Evolutionary conservation across 2,797 vertebrate genomes (phyloP).

Genomic region (Artibeus lituratus): DNA sequence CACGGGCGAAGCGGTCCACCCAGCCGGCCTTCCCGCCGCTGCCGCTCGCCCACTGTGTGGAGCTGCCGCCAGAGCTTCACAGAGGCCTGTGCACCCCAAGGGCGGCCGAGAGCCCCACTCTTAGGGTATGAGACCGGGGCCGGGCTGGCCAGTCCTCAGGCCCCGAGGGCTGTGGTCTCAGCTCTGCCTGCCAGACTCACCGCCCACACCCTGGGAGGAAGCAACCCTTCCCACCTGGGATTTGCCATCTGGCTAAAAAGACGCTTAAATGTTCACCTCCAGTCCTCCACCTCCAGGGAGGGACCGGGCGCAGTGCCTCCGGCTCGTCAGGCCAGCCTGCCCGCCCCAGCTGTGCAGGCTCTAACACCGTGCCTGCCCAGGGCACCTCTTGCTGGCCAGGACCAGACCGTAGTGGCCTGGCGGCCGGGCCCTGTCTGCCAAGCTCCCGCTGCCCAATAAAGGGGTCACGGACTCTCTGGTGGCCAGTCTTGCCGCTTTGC

Average conservation of each 20-base stretch:
- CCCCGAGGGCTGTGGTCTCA: not conserved
- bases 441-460: not conserved
- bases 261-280: accelerated
- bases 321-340: too few relatives aligned
- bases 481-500: not conserved
- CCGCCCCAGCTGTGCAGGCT: accelerated
- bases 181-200: not conserved
- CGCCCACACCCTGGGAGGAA: not conserved
- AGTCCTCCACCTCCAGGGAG: too few relatives aligned
- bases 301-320: accelerated
- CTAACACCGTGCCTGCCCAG: accelerated
- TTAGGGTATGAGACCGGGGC: accelerated
- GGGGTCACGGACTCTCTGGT: not conserved
- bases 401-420: not conserved
- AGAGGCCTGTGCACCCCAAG: not conserved
- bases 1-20: accelerated
- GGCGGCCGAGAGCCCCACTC: not conserved
- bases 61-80: not conserved
- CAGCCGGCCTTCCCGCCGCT: accelerated
- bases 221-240: not conserved
- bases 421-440: not conserved
- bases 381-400: not conserved
- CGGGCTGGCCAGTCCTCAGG: accelerated
- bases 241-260: not conserved
- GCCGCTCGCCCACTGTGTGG: accelerated